Evolutionary conservation across 2,113 vertebrate genomes (phyloP).

Genomic region (Gorsachius goisagi): DNA sequence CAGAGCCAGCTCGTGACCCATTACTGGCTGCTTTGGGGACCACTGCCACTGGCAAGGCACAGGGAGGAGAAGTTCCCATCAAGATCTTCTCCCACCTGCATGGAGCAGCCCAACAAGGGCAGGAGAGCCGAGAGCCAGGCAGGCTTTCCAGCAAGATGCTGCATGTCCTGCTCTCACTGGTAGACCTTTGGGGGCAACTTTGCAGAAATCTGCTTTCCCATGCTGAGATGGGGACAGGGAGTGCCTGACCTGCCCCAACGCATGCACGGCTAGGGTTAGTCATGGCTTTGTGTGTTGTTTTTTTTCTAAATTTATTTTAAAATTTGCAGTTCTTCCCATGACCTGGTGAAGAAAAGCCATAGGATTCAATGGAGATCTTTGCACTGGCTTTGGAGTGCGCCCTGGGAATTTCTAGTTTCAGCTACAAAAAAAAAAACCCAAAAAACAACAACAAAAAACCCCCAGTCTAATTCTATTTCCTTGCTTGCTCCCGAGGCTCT

Average conservation of each 20-base stretch:
- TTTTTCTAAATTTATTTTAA: neutral
- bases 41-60: neutral
- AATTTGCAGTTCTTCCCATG: neutral
- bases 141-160: accelerated
- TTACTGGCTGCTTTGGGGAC: neutral
- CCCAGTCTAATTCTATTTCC: neutral
- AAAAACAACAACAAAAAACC: neutral
- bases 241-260: neutral
- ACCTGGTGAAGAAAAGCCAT: neutral
- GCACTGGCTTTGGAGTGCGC: neutral
- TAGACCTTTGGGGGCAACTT: neutral
- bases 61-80: neutral
- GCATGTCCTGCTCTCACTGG: accelerated
- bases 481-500: neutral
- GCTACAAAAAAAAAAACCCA: neutral
- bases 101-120: neutral
- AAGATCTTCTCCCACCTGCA: neutral
- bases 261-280: neutral
- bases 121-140: neutral
- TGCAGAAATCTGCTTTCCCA: neutral
- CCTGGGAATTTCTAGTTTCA: neutral
- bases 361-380: neutral
- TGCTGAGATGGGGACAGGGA: neutral
- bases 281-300: neutral
- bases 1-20: accelerated